Evolutionary conservation across 2,888 invertebrate species (phyloP).

Genomic region (Dione juno): DNA sequence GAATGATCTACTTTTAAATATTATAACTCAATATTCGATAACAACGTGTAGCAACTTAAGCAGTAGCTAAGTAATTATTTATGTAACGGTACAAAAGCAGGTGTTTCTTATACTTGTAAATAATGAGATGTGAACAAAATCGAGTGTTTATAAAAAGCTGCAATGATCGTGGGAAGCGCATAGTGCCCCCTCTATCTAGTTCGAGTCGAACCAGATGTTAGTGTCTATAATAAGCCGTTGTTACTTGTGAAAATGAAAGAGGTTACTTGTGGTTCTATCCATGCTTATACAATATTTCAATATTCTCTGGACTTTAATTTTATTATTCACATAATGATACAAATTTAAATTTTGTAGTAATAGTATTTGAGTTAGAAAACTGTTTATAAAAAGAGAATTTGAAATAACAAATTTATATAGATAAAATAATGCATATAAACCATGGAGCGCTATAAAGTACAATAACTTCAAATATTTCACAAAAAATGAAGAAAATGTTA

Average conservation of each 20-base stretch:
- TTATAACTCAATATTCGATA: not conserved
- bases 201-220: conserved; percentile 58
- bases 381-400: too few species aligned
- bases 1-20: not conserved
- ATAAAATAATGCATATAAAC: too few species aligned
- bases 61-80: conserved; percentile 1
- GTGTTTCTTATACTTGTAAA: conserved; percentile 38
- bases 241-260: conserved; percentile 33
- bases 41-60: not conserved
- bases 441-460: too few species aligned
- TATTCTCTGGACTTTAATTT: not conserved
- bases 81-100: conserved; percentile 40
- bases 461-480: too few species aligned
- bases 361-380: too few species aligned
- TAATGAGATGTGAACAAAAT: conserved; percentile 43
- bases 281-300: not conserved
- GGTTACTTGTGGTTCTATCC: conserved; percentile 1
- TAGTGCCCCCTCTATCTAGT: conserved; percentile 43
- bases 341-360: not conserved
- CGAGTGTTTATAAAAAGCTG: conserved; percentile 49
- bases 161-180: conserved; percentile 55
- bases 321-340: not conserved
- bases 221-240: conserved; percentile 55
- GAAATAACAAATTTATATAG: too few species aligned
- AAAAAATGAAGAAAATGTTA: too few species aligned